Conservation (phyloP, 2,888 invertebrate species). For the Lochmaea crataegi region DNA sequence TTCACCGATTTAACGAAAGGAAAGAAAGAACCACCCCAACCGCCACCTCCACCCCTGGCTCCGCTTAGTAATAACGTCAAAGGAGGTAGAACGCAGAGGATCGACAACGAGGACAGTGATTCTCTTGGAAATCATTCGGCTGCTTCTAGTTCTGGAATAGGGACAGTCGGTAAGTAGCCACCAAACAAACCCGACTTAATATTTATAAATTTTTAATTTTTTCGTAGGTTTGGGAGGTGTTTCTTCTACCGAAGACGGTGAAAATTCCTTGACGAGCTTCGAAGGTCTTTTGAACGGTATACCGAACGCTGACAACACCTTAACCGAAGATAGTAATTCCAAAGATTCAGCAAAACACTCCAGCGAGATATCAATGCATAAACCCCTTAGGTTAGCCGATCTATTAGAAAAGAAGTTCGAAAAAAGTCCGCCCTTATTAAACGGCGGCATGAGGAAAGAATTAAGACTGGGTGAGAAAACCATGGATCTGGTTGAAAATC, state of each 20-base stretch:
- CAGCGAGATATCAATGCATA: slow-evolving; percentile 67
- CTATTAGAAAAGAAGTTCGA: slow-evolving; percentile 82
- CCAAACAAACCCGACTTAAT: no score
- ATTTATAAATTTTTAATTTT: not conserved
- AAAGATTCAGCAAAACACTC: slow-evolving; percentile 63
- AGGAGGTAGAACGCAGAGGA: slow-evolving; percentile 48
- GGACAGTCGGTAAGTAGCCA: slow-evolving; percentile 45
- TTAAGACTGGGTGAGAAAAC: slow-evolving; percentile 69
- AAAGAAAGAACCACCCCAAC: slow-evolving; percentile 65
- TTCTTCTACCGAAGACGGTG: slow-evolving; percentile 68
- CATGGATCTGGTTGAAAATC: slow-evolving; percentile 72
- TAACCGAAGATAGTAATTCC: slow-evolving; percentile 68
- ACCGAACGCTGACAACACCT: slow-evolving; percentile 68
- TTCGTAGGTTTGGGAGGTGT: slow-evolving; percentile 65
- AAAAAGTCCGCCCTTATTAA: slow-evolving; percentile 70
- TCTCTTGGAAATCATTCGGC: slow-evolving; percentile 69
- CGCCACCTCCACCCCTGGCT: slow-evolving; percentile 67
- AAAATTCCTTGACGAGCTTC: slow-evolving; percentile 72
- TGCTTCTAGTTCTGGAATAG: slow-evolving; percentile 69
- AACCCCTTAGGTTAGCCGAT: slow-evolving; percentile 82
- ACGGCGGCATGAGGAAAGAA: slow-evolving; percentile 68
- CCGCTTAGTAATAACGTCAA: slow-evolving; percentile 60
- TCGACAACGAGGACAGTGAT: slow-evolving; percentile 66
- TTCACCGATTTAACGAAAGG: slow-evolving; percentile 58
- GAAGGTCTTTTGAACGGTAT: slow-evolving; percentile 73